A percentile compares a stretch with the other conserved stretches of the same genome.
Conservation (phyloP, 1,140 invertebrate genomes). For the Leptopilina boulardi region DNA sequence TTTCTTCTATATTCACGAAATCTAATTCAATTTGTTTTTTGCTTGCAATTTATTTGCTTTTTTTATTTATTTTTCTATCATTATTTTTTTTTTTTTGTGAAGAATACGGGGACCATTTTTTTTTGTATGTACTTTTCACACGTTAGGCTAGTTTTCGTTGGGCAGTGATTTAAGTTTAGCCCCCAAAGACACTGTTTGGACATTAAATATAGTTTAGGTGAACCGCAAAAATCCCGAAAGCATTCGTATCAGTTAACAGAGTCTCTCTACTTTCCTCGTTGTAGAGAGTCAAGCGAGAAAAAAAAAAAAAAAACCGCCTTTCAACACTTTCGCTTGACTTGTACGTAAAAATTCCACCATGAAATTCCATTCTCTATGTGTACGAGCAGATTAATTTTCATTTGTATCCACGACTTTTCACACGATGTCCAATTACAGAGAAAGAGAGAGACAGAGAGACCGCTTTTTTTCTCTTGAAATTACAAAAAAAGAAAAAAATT, state of each 20-base stretch:
- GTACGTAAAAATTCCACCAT: constrained; percentile 2
- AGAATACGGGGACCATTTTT: not conserved
- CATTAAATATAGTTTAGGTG: constrained; percentile 32
- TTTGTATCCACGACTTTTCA: not conserved
- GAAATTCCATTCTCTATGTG: constrained; percentile 8
- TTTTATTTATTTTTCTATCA: too few species aligned
- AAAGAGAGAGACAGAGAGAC: not conserved
- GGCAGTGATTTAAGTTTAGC: constrained; percentile 27
- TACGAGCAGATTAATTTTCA: constrained; percentile 3
- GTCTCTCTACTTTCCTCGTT: constrained; percentile 16
- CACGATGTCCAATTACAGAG: not conserved
- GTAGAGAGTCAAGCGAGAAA: not conserved
- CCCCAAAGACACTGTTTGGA: constrained; percentile 21
- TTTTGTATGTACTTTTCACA: not conserved
- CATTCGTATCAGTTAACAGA: constrained; percentile 32
- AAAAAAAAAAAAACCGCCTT: not conserved
- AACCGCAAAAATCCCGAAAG: constrained; percentile 27
- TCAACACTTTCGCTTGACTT: constrained; percentile 24
- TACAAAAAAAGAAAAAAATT: not conserved
- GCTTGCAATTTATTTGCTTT: too few species aligned
- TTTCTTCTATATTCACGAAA: too few species aligned
- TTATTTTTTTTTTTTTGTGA: not conserved
- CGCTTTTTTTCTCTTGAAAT: too few species aligned
- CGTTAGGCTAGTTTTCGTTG: constrained; percentile 2
- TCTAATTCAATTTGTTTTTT: too few species aligned